Evolutionary conservation across 2,113 vertebrate species (phyloP), one percentile per base, ranked within the genome.

Genomic region (Baryphthengus martii): DNA sequence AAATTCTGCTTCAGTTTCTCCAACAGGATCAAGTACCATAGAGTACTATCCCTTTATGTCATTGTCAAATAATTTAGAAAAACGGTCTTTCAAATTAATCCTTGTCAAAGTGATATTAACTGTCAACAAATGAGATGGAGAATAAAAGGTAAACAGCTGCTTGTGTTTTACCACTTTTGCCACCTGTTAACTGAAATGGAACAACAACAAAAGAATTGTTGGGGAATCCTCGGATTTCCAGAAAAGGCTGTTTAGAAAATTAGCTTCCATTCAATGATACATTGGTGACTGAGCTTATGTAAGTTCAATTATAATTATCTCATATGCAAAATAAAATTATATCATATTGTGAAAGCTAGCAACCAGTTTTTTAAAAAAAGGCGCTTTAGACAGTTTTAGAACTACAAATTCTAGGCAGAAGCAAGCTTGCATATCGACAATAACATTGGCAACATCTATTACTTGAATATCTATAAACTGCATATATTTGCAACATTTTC

Each of bases 141-240:
- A 85, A 62, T 26, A 61, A 88, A 72, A 88, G 47, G 47, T 62
- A 68, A 93, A 15, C 3, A 87, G 37, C 50, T 62, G 61, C 33
- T 49, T 66, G 14, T 77, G 58, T 70, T 93, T 77, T 39, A 78
- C 88, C 85, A 93, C 59, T 31, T 91, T 39, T 63, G 59, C 62
- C 42, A 66, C 85, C 87, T 93, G 80, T 97, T 97, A 95, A 87
- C 56, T 62, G 88, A 42, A 95, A 80, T 19, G 23, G 83, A 75
- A 40, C 7, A 74, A 85, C 35, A 72, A 85, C 59, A 13, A 14
- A 29, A 71, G 50, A 10, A 23, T 29, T 88, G 68, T 3, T 35
- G 67, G 17, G 39, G 16, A 84, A 55, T 59, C 49, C 31, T 37
- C 77, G 39, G 62, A 39, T 86, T 80, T 83, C 79, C 78, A 77